Base-by-base conservation (phyloP, 1,140 invertebrate genomes). In the Dysdera silvatica region DNA sequence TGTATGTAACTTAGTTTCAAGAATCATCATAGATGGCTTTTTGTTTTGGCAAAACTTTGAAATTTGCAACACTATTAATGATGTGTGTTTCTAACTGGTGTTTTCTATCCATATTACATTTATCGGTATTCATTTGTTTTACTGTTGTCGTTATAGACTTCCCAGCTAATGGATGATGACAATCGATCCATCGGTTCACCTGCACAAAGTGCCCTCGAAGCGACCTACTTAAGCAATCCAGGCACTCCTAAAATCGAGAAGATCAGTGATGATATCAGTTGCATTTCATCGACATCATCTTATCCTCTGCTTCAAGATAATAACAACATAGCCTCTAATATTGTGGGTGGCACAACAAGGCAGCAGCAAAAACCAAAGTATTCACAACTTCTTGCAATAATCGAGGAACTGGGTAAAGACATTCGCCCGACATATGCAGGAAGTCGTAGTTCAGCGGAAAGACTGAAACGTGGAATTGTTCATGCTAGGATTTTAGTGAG, bases 381-480 rank as follows among this genome's bases (percentile, higher is more conserved):
- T 77, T 85, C 87, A 60, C 92, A 98, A 73, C 78, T 99, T 10
- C 75, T 98, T 68, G 85, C 87, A 24, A 88, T 97, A 2, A 95
- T 98, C 71, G 94, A 98, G 78, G 95, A 98, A 77, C 89, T 99
- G 83, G 91, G 92, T 29, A 88, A 90, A 72, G 95, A 99, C 74
- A 92, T 99, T 63, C 79, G 94, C 64, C 94, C 95, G 31, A 95
- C 91, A n/a, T 99, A 99, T 76, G 87, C 94, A 18, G 93, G 94
- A 2, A 96, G 91, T 73, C 88, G 91, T 72, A 90, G 85, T 70
- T 94, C 91, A 18, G 86, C 89, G 5, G 95, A 98, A 77, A 82
- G 93, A 49, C 80, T 98, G 14, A 98, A 98, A 79, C 82, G 94
- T 54, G 88, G 89, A 35, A 95, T 98, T 72, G 88, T 95, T 8